Evolutionary conservation across 1,140 invertebrate genomes (phyloP), one percentile per base, ranked within the genome.

Genomic region (Physella acuta): DNA sequence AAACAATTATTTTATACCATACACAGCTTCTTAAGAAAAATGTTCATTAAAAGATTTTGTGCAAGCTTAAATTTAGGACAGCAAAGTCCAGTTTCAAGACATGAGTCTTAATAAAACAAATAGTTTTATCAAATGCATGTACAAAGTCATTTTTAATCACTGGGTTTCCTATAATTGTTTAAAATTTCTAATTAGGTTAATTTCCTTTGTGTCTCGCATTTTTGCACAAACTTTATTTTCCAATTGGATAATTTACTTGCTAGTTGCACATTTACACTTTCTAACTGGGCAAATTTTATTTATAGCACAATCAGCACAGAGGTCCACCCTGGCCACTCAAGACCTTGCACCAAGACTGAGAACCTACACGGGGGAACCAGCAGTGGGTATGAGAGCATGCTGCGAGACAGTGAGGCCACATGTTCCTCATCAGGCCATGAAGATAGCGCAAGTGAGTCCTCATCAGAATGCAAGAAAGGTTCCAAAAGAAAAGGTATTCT

Each of bases 361-460:
- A 78, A 78, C 70, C 51, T 79, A 52, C 76, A 81, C 70, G 76
- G 81, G 36, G 80, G 83, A 91, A 91, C 55, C 68, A 94, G 93
- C 78, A 89, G 92, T 89, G 94, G 93, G 1, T 95, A 95, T 79
- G 93, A 95, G 77, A 94, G 92, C 77, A 91, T 95, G 67, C 90
- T 93, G 1, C 85, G 93, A 72, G 93, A 95, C 76, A 87, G 86
- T 63, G 86, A 87, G 76, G 86, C 83, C 0, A 86, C 85, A 17
- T 93, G 92, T 64, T 83, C 82, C n/a, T 84, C 83, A 17, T 84
- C 82, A 4, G 77, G 74, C 63, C 80, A 82, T 37, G 78, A 82
- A 53, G 84, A 85, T 60, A 83, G 82, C 26, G 80, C 79, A 28
- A 84, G 81, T 39, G 82, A 84, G 69, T 77, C 78, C 24, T 79